These are phyloP conservation scores for Perithous albicinctus DNA, from an alignment of 2,888 invertebrate genomes.

Conservation along the genomic window DNA sequence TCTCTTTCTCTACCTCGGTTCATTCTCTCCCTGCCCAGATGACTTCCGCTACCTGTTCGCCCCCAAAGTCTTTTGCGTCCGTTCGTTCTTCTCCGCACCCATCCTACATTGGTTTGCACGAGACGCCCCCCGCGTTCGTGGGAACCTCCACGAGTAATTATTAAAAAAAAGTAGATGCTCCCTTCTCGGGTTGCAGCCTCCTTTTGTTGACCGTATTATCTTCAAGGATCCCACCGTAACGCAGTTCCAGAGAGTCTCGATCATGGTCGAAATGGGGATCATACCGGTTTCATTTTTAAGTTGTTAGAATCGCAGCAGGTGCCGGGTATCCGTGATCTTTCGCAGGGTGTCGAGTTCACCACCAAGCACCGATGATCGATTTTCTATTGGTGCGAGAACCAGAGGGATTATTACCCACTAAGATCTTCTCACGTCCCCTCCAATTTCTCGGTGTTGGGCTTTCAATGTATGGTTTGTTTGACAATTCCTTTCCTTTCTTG, in stretches of 20 bases:
- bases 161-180: constrained; percentile 76
- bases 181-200: constrained; percentile 81
- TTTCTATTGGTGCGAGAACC: constrained; percentile 58
- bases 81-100: constrained; percentile 64
- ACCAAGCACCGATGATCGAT: constrained; percentile 54
- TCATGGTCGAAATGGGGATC: constrained; percentile 59
- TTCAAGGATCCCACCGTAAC: constrained; percentile 76
- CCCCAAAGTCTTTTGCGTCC: constrained; percentile 75
- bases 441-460: background rate
- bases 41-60: constrained; percentile 84
- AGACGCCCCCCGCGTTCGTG: constrained; percentile 84
- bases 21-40: constrained; percentile 78
- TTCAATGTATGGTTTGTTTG: background rate
- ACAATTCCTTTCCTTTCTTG: background rate
- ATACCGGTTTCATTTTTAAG: constrained; percentile 46
- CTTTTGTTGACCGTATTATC: constrained; percentile 84
- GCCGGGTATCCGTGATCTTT: constrained; percentile 61
- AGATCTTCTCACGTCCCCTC: constrained; percentile 35
- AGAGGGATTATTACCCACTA: constrained; percentile 52
- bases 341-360: constrained; percentile 65
- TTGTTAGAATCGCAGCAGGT: constrained; percentile 49
- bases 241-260: constrained; percentile 60
- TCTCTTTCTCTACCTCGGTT: constrained; percentile 37
- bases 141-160: constrained; percentile 83
- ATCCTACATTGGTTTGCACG: constrained; percentile 75